Base-by-base conservation (phyloP, 2,113 vertebrate genomes). In the Ciconia stormi region DNA sequence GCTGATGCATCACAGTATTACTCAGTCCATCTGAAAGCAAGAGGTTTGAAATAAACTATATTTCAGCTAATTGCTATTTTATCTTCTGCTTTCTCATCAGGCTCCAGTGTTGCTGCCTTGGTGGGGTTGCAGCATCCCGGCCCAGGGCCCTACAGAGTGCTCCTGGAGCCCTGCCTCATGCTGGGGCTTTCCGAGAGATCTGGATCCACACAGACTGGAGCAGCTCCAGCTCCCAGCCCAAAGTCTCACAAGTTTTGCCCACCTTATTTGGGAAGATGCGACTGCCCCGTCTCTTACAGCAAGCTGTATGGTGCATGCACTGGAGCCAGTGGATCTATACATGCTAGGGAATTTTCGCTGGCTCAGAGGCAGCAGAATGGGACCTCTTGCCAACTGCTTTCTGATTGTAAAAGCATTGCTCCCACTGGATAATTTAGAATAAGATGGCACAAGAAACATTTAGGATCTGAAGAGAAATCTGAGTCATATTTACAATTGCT, bases 401-500 rank as follows among this genome's bases (percentile, higher is more conserved):
- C 30, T 87, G 26, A 40, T 6, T 67, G 36, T 40, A 36, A 86
- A 92, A 77, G 16, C 7, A 25, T 27, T 61, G 19, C 13, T 93
- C 27, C 23, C 14, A n/a, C 6, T 66, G 7, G 11, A 40, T 79
- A 71, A 72, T 89, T 89, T 65, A 69, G 23, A 82, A 72, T 84
- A 67, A 80, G 3, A 2, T 74, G 46, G 9, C 40, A 52, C 19
- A 53, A 73, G 29, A 58, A 95, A 92, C 19, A 32, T 62, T 82
- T 42, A 70, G 38, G 38, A 59, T 40, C 50, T 66, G 47, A 89
- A 88, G 63, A 70, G 76, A 90, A 90, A 78, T 52, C 44, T 63
- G 65, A 89, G 19, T 94, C 55, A 53, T 89, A 83, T 92, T 90
- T 89, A 74, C 65, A 92, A 71, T 34, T 89, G 15, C 16, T 72